These are phyloP conservation scores for Gephyroberyx darwinii DNA, from an alignment of 2,797 vertebrate genomes.

Conservation along the genomic window DNA sequence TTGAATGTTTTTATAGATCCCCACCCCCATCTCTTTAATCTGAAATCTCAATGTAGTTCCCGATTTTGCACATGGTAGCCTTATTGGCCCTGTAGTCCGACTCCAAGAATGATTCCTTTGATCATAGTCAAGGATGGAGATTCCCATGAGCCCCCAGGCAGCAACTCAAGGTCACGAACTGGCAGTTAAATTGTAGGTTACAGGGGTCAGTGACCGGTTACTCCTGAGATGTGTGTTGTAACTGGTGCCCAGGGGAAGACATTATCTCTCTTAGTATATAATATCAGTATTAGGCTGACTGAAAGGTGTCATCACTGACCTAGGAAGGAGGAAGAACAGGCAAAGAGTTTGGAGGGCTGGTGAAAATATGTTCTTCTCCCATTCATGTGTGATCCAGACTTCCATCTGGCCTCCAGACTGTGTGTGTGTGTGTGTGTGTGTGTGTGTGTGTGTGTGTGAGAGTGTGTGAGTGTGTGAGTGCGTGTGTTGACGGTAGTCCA, in stretches of 20 bases:
- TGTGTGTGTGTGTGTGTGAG: slow-evolving; percentile 61
- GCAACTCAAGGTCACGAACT: slow-evolving; percentile 51
- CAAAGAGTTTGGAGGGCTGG: slow-evolving; percentile 53
- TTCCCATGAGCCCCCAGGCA: slow-evolving; percentile 61
- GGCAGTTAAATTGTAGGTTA: slow-evolving; percentile 53
- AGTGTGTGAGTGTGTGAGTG: slow-evolving; percentile 52
- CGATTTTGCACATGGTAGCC: slow-evolving; percentile 63
- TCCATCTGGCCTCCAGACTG: slow-evolving; percentile 79
- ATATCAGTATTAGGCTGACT: slow-evolving; percentile 10
- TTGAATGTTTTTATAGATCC: slow-evolving; percentile 62
- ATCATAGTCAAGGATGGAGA: slow-evolving; percentile 51
- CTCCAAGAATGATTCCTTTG: slow-evolving; percentile 57
- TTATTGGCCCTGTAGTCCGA: slow-evolving; percentile 45
- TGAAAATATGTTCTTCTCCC: slow-evolving; percentile 62
- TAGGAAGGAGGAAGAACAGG: slow-evolving; percentile 42
- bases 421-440: slow-evolving; percentile 39
- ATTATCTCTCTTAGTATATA: slow-evolving; percentile 12
- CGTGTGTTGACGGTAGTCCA: slow-evolving; percentile 58
- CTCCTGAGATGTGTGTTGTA: slow-evolving; percentile 53
- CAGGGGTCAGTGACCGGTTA: slow-evolving; percentile 57
- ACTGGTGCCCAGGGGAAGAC: slow-evolving; percentile 28
- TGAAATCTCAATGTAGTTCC: slow-evolving; percentile 36
- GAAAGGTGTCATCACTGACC: slow-evolving; percentile 19
- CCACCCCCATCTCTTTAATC: slow-evolving; percentile 28
- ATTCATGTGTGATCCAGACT: slow-evolving; percentile 65